phyloP scores from a whole-genome alignment of 2,113 vertebrate genomes.

The Hymenochirus boettgeri region DNA sequence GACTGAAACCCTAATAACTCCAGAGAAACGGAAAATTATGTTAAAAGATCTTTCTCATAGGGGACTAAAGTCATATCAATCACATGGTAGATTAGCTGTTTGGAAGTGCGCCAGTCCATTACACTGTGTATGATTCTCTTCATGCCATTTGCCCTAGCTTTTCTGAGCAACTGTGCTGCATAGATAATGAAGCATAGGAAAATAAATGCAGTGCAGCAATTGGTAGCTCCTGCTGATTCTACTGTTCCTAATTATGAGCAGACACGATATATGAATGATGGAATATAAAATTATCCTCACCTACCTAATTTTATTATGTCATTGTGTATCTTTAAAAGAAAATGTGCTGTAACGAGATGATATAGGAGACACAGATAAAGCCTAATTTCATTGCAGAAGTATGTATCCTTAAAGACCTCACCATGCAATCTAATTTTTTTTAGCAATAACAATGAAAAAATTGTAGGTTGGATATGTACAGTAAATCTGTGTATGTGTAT shows the following conservation, averaged over 20 bases:
- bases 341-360: slow-evolving; percentile 16
- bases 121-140: slow-evolving; percentile 51
- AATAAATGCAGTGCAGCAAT: slow-evolving; percentile 55
- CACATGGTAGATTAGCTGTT: slow-evolving; percentile 52
- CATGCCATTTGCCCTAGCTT: slow-evolving; percentile 58
- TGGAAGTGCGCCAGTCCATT: slow-evolving; percentile 51
- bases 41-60: slow-evolving; percentile 47
- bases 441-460: slow-evolving; percentile 18
- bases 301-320: slow-evolving; percentile 28
- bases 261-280: slow-evolving; percentile 49
- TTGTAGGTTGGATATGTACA: no score
- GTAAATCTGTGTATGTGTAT: no score
- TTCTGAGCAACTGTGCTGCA: slow-evolving; percentile 52
- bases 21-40: slow-evolving; percentile 50
- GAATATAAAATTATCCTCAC: slow-evolving; percentile 41
- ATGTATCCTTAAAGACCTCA: slow-evolving; percentile 1
- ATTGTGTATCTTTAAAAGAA: slow-evolving; percentile 21
- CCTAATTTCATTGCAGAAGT: slow-evolving; percentile 9
- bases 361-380: slow-evolving; percentile 4
- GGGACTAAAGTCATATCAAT: slow-evolving; percentile 49
- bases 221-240: slow-evolving; percentile 48
- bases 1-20: slow-evolving; percentile 51
- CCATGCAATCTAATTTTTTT: slow-evolving; percentile 33
- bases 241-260: slow-evolving; percentile 44
- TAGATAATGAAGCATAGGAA: slow-evolving; percentile 55